These are phyloP conservation scores for Microdon myrmicae DNA, from an alignment of 2,888 invertebrate genomes.

Conservation along the genomic window DNA sequence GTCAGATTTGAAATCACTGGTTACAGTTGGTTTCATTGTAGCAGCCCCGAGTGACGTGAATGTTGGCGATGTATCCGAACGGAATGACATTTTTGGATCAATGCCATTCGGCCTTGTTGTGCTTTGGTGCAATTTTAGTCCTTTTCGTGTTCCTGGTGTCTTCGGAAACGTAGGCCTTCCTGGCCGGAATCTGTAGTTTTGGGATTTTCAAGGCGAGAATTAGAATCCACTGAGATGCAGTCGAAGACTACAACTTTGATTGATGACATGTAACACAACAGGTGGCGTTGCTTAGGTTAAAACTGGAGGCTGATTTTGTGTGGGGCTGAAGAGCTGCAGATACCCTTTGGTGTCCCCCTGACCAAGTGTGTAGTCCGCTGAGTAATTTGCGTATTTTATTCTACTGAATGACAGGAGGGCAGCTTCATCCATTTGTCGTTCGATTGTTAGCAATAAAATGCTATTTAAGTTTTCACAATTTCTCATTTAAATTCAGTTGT, in stretches of 20 bases:
- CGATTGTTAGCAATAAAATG: conserved; percentile 47
- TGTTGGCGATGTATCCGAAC: conserved; percentile 40
- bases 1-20: conserved; percentile 9
- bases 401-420: conserved; percentile 41
- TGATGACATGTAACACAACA: conserved; percentile 41
- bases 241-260: conserved; percentile 36
- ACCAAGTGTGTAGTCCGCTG: conserved; percentile 39
- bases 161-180: conserved; percentile 1
- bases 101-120: neutral
- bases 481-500: conserved; percentile 43
- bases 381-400: conserved; percentile 49
- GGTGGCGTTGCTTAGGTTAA: conserved; percentile 16
- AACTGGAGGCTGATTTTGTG: conserved; percentile 3
- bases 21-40: conserved; percentile 15
- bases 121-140: too few relatives aligned
- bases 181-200: conserved; percentile 9
- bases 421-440: conserved; percentile 50
- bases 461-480: conserved; percentile 30
- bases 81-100: conserved; percentile 40
- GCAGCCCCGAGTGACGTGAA: conserved; percentile 19
- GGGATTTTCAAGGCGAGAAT: conserved; percentile 13
- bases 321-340: neutral
- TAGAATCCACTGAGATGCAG: conserved; percentile 33
- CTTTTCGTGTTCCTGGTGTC: neutral
- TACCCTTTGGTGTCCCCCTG: conserved; percentile 16